A percentile compares a stretch with the other conserved stretches of the same genome.
Evolutionary conservation across 2,113 vertebrate genomes (phyloP).

Genomic region (Gnathonemus longibarbis): DNA sequence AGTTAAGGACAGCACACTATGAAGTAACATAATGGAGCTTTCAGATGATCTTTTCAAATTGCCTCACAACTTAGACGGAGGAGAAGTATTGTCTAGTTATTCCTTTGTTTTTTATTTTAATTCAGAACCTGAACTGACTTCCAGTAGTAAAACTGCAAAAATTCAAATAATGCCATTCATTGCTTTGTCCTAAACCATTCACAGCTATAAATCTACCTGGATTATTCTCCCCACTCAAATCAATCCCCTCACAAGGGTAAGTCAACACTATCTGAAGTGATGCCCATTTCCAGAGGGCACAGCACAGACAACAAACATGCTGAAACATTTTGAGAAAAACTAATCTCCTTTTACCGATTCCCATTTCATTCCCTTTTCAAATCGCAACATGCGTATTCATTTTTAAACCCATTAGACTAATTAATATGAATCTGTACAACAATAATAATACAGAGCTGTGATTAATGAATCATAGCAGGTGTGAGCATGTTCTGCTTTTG

Average conservation of each 20-base stretch:
- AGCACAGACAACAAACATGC: background rate
- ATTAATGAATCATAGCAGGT: conserved; percentile 2
- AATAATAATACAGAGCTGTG: background rate
- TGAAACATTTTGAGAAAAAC: background rate
- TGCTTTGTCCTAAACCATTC: background rate
- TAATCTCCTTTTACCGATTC: background rate
- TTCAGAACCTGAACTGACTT: background rate
- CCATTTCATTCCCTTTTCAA: background rate
- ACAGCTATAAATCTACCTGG: background rate
- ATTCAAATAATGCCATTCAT: background rate
- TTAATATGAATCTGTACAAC: background rate
- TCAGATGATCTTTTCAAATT: background rate
- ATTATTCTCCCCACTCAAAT: background rate
- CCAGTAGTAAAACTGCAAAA: background rate
- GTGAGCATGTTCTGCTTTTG: background rate
- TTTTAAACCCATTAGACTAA: background rate
- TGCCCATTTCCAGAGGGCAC: background rate
- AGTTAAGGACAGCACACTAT: background rate
- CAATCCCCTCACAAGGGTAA: background rate
- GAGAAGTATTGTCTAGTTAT: background rate
- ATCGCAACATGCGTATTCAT: background rate
- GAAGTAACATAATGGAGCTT: background rate
- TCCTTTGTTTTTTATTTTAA: background rate
- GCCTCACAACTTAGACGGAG: background rate
- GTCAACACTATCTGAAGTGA: background rate